Evolutionary conservation across 2,797 vertebrate species (phyloP).

Genomic region (Melanotaenia maccullochi): DNA sequence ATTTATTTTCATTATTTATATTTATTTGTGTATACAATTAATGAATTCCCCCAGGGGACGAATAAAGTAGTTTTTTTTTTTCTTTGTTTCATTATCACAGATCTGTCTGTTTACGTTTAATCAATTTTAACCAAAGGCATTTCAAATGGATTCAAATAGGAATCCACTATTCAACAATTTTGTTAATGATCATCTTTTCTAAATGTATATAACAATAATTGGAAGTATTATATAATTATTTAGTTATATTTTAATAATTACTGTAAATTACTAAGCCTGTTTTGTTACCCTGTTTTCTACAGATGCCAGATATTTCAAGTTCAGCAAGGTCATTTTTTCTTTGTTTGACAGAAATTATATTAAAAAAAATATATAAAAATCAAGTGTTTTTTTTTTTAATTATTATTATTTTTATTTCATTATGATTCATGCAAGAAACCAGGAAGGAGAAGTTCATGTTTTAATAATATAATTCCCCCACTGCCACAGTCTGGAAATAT

Average conservation of each 20-base stretch:
- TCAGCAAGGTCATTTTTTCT: not conserved
- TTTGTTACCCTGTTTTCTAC: not conserved
- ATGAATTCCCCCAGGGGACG: too few relatives aligned
- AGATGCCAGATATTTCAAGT: not conserved
- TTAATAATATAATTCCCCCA: constrained; percentile 13
- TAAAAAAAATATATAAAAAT: too few relatives aligned
- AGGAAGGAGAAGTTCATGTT: too few relatives aligned
- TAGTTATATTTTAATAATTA: not conserved
- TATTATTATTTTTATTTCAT: not conserved
- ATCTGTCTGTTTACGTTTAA: not conserved
- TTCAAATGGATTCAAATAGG: not conserved
- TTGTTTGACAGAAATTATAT: too few relatives aligned
- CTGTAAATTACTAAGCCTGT: not conserved
- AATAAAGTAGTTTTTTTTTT: too few relatives aligned
- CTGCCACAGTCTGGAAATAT: constrained; percentile 24
- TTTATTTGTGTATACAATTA: too few relatives aligned
- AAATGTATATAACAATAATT: too few relatives aligned
- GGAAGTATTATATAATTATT: not conserved
- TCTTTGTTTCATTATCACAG: not conserved
- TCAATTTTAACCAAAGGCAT: not conserved
- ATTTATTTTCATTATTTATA: not conserved
- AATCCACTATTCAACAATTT: too few relatives aligned
- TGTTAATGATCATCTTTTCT: too few relatives aligned
- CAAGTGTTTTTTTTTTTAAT: too few relatives aligned
- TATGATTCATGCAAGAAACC: constrained; percentile 22